A percentile compares a stretch with the other conserved stretches of the same genome.
Conservation (phyloP, 2,113 vertebrate genomes). For the Lycocorax pyrrhopterus region DNA sequence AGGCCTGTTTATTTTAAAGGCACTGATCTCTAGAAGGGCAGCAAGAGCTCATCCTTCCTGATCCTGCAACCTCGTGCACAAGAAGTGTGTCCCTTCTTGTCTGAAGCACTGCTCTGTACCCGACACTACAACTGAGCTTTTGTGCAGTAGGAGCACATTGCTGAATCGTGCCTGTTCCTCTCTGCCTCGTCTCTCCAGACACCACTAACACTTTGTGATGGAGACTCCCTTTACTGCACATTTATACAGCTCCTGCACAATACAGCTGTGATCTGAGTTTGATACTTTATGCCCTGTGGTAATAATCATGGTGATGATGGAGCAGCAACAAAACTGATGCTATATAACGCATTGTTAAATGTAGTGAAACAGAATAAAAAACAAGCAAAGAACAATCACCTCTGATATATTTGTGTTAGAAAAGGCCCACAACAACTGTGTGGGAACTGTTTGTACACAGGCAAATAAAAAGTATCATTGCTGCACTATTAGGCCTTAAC, state of each 20-base stretch:
- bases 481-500: background rate
- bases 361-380: background rate
- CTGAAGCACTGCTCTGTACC: background rate
- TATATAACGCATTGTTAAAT: background rate
- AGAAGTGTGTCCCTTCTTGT: background rate
- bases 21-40: background rate
- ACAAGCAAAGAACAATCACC: background rate
- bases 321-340: background rate
- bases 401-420: background rate
- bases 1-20: conserved; percentile 1
- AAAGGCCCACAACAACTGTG: background rate
- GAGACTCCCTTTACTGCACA: background rate
- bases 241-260: background rate
- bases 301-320: background rate
- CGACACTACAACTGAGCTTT: background rate
- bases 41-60: background rate
- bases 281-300: background rate
- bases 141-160: background rate
- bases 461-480: background rate
- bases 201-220: background rate
- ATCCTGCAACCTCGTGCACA: background rate
- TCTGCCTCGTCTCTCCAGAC: background rate
- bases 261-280: background rate
- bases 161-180: background rate
- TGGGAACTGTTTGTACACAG: background rate